A percentile compares a stretch with the other conserved stretches of the same genome.
These are phyloP conservation scores for Octopus sinensis DNA, from an alignment of 1,140 invertebrate genomes.

Conservation along the genomic window DNA sequence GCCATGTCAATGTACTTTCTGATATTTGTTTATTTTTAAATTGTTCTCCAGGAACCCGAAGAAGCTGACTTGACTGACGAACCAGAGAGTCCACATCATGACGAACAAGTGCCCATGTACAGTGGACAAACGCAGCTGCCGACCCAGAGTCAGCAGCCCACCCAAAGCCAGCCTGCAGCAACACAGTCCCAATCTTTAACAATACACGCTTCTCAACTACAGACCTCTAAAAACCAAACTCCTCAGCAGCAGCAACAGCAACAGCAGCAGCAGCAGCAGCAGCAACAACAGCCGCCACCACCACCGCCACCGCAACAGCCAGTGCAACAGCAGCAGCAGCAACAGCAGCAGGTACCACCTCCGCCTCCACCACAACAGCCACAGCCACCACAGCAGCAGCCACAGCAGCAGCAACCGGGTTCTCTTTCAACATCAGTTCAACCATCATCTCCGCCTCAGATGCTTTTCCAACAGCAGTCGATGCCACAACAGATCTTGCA, in stretches of 20 bases:
- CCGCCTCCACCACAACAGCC: not conserved
- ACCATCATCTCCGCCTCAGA: not conserved
- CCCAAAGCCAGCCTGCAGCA: constrained; percentile 14
- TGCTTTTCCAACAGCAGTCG: not conserved
- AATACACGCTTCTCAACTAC: constrained; percentile 15
- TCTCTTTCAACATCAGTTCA: not conserved
- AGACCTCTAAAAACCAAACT: not conserved
- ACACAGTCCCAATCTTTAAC: constrained; percentile 17
- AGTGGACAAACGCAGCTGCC: constrained; percentile 1
- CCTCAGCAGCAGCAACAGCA: constrained; percentile 20
- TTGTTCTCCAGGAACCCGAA: constrained; percentile 46
- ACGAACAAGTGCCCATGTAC: constrained; percentile 36
- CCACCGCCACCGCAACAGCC: constrained; percentile 11
- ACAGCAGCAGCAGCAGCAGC: constrained; percentile 13
- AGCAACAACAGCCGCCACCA: constrained; percentile 15
- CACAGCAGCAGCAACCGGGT: not conserved
- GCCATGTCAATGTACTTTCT: not conserved
- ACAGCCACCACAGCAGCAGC: not conserved
- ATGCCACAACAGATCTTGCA: not conserved
- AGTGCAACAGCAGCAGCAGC: constrained; percentile 18
- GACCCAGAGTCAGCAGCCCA: constrained; percentile 6
- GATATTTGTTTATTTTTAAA: constrained; percentile 6
- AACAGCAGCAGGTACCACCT: constrained; percentile 13
- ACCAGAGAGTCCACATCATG: constrained; percentile 49
- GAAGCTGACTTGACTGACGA: constrained; percentile 56